Base-by-base conservation (phyloP, 2,113 vertebrate species). In the Gymnogyps californianus region DNA sequence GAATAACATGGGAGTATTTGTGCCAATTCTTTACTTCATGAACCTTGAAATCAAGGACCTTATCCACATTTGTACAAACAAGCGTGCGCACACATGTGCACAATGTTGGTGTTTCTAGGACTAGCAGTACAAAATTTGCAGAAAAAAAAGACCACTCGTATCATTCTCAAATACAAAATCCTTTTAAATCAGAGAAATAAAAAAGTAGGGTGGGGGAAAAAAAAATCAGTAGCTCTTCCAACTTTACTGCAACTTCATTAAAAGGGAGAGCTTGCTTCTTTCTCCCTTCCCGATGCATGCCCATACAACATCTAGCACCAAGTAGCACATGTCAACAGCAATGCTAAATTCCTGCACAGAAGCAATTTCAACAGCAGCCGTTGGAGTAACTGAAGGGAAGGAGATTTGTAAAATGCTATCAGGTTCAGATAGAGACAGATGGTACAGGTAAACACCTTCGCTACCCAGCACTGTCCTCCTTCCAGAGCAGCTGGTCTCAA, bases 371-470 rank as follows among this genome's bases (percentile, higher is more conserved):
- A 34, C 44, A 44, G 88, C 76, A 98, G 92, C 94, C 85, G 3
- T 80, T 94, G 87, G 58, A 88, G 89, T 89, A 97, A 97, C 95
- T 92, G 92, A 98, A 97, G 93, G 94, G 89, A 95, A 97, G 86
- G 57, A 93, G 94, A 96, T 95, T 87, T 96, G 97, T 79, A 96
- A 97, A 98, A 96, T 16, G n/a, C 91, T 95, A 67, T 92, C 95
- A 88, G 96, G 94, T 97, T 91, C 94, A 95, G 94, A 88, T n/a
- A 61, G 71, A 94, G 96, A 94, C 96, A 90, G 96, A 97, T 89
- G 96, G 97, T 89, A 66, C 55, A 87, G 92, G 94, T 95, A 98
- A 98, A 98, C 96, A 97, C 93, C 96, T 94, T 95, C 95, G 52
- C 85, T 57, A 90, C 83, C 86, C 71, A 93, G 87, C 90, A 95